Conservation (phyloP, 2,113 vertebrate species). For the Myiopsitta monachus region DNA sequence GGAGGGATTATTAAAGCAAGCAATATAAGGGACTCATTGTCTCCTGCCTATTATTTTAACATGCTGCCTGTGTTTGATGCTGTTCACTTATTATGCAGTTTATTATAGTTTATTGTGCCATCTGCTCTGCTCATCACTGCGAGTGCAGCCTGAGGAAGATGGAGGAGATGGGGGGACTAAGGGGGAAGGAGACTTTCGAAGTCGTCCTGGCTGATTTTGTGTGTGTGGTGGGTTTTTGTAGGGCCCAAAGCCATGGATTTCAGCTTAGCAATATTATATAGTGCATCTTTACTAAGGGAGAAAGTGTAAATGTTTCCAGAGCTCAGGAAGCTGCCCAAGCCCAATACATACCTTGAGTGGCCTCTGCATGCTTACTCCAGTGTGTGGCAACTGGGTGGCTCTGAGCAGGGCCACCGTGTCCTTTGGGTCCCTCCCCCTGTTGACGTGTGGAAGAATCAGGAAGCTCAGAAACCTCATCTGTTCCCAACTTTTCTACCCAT, state of each 20-base stretch:
- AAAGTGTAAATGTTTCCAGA: not conserved
- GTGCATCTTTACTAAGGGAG: not conserved
- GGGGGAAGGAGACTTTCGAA: not conserved
- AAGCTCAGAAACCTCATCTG: not conserved
- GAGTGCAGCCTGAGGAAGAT: not conserved
- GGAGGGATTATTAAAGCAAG: slow-evolving; percentile 31
- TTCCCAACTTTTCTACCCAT: not conserved
- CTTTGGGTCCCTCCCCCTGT: not conserved
- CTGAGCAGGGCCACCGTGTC: rapidly evolving
- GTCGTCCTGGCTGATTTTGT: not conserved
- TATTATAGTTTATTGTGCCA: slow-evolving; percentile 37
- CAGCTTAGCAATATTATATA: not conserved
- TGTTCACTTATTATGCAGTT: slow-evolving; percentile 36
- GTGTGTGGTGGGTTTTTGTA: not conserved
- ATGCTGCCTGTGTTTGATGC: slow-evolving; percentile 10
- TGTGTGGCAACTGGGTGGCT: not conserved
- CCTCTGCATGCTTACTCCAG: not conserved
- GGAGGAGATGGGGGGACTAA: not conserved
- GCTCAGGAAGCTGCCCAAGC: not conserved
- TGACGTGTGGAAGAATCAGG: not conserved
- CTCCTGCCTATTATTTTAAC: slow-evolving; percentile 40
- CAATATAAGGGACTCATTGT: not conserved
- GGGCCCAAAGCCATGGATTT: not conserved
- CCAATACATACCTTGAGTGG: not conserved
- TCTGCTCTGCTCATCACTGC: slow-evolving; percentile 43